Percentiles rank a stretch among this genome's conserved stretches.
phyloP scores from a whole-genome alignment of 2,888 invertebrate species.

The Rotaria magnacalcarata region DNA sequence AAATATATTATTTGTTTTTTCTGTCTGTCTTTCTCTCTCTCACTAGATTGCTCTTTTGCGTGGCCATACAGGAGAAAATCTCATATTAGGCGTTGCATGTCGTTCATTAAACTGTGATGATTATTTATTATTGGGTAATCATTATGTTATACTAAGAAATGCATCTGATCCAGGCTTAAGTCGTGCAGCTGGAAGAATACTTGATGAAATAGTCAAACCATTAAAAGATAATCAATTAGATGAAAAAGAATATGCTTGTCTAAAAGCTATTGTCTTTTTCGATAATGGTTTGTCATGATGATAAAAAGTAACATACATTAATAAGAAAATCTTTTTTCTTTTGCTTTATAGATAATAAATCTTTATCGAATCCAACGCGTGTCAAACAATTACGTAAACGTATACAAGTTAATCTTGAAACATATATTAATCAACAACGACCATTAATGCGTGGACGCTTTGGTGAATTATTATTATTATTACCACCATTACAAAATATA shows the following conservation, averaged over 20 bases:
- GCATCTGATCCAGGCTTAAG: slow-evolving; percentile 66
- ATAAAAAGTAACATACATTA: too few species aligned
- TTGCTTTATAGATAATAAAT: slow-evolving; percentile 37
- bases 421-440: slow-evolving; percentile 44
- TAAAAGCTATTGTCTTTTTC: slow-evolving; percentile 97
- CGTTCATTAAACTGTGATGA: slow-evolving; percentile 86
- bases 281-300: slow-evolving; percentile 73
- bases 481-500: slow-evolving; percentile 45
- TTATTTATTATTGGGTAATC: slow-evolving; percentile 85
- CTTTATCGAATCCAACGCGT: slow-evolving; percentile 41
- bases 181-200: slow-evolving; percentile 82
- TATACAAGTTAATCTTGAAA: slow-evolving; percentile 46
- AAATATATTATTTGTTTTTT: neutral
- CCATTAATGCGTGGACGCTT: slow-evolving; percentile 42
- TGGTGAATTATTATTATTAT: slow-evolving; percentile 44
- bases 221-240: slow-evolving; percentile 90
- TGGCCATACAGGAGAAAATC: slow-evolving; percentile 90
- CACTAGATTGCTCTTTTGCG: slow-evolving; percentile 78
- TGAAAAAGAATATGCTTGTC: slow-evolving; percentile 92
- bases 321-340: too few species aligned
- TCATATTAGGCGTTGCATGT: slow-evolving; percentile 84
- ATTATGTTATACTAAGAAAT: slow-evolving; percentile 81
- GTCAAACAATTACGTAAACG: slow-evolving; percentile 44
- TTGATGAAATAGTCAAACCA: slow-evolving; percentile 91
- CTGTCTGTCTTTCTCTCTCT: neutral